Base-by-base conservation (phyloP, 2,113 vertebrate genomes). In the Heliornis fulica region DNA sequence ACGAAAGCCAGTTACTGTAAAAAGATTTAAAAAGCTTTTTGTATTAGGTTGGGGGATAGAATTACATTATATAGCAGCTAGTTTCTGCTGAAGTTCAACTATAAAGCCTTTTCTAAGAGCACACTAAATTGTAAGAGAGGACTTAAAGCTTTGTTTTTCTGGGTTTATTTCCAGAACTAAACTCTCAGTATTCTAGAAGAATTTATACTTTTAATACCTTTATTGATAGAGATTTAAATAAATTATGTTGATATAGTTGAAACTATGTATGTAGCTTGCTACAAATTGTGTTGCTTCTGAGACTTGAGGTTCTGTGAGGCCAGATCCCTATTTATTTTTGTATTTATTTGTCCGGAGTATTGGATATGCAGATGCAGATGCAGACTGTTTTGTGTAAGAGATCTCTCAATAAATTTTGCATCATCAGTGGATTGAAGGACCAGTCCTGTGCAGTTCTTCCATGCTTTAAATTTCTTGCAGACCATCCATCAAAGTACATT, bases 311-410 rank as follows among this genome's bases (percentile, higher is more conserved):
- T 96, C 90, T 88, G 82, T 94, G 80, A 97, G 96, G 93, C 93
- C 85, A 95, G 94, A 95, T 89, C 91, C 91, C 93, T 98, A 97
- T 97, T 98, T 98, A 98, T 98, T 97, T 97, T 97, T 97, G 80
- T 98, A 97, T 98, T 97, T 98, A 97, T 98, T 97, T 95, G 95
- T 96, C 95, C 90, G 89, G 95, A 94, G 70, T 90, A 90, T 90
- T 93, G 84, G 91, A 90, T 87, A 68, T 8, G 28, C 87, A 87
- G 90, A 86, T 8, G 28, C 87, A 87, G 90, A 86, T 66, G 31
- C 86, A 78, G 86, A 65, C 65, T 80, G 82, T 68, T 89, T 74
- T 94, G 84, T 51, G 43, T 64, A 77, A 89, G 85, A 96, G 74
- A 87, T 93, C 71, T 81, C 89, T 43, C 70, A 79, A 50, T 76